Conservation (phyloP, 2,797 vertebrate species). For the Phrynocephalus forsythii region DNA sequence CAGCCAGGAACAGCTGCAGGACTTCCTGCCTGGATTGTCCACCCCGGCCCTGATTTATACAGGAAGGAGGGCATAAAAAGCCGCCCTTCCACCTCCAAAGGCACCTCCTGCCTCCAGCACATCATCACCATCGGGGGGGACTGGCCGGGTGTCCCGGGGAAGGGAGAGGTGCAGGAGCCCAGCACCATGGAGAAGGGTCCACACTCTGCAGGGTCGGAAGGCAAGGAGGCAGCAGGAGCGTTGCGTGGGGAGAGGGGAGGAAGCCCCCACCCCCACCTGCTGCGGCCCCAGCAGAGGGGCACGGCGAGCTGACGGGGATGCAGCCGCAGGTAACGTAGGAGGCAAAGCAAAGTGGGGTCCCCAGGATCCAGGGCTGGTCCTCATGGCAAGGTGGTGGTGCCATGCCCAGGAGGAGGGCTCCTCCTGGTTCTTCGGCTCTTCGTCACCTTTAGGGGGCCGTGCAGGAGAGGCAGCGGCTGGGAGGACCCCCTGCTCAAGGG, state of each 20-base stretch:
- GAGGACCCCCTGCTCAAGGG: background rate
- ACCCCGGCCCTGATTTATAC: slow-evolving; percentile 91
- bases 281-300: background rate
- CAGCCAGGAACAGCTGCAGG: slow-evolving; percentile 94
- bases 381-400: too few species aligned
- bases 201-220: background rate
- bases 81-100: slow-evolving; percentile 86
- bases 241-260: accelerated
- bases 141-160: background rate
- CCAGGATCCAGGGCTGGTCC: too few species aligned
- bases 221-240: background rate
- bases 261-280: background rate
- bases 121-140: background rate
- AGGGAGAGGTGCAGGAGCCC: accelerated
- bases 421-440: background rate
- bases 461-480: background rate
- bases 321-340: background rate
- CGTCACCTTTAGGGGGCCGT: background rate
- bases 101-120: slow-evolving; percentile 81
- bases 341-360: background rate
- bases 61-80: slow-evolving; percentile 95
- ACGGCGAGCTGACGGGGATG: background rate
- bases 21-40: slow-evolving; percentile 97
- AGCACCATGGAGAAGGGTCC: background rate
- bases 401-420: background rate